A percentile compares a stretch with the other conserved stretches of the same genome.
Evolutionary conservation across 2,888 invertebrate species (phyloP).

Genomic region (Ligdia adustata): DNA sequence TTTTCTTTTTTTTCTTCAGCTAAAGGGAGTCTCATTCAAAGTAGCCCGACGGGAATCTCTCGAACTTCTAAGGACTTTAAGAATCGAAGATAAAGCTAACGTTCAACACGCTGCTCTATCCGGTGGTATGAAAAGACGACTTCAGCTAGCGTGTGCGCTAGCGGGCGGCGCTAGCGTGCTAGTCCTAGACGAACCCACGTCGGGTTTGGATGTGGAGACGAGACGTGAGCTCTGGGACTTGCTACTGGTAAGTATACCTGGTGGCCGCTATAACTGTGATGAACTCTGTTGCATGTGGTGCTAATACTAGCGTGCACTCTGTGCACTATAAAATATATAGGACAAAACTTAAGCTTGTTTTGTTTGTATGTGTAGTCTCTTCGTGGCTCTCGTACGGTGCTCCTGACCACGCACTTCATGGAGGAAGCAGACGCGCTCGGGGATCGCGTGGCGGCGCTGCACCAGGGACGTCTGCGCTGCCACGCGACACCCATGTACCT

Average conservation of each 20-base stretch:
- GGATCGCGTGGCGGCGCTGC: conserved; percentile 95
- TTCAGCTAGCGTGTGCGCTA: conserved; percentile 93
- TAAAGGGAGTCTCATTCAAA: conserved; percentile 59
- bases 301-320: no score
- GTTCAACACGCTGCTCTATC: conserved; percentile 87
- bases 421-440: conserved; percentile 97
- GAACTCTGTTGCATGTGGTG: no score
- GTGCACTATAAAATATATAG: no score
- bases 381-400: conserved; percentile 88
- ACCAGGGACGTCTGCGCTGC: conserved; percentile 88
- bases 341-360: no score
- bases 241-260: conserved; percentile 54
- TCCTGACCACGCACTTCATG: conserved; percentile 97
- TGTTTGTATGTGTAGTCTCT: conserved; percentile 33
- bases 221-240: conserved; percentile 57
- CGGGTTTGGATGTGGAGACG: conserved; percentile 59
- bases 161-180: conserved; percentile 88
- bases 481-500: conserved; percentile 93
- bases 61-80: conserved; percentile 43
- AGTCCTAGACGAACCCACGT: conserved; percentile 92
- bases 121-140: conserved; percentile 93
- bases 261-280: conserved; percentile 45
- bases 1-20: conserved; percentile 39
- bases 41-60: conserved; percentile 37
- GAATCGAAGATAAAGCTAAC: conserved; percentile 82